Conservation (phyloP, 1,140 invertebrate genomes). For the Nymphalis io region DNA sequence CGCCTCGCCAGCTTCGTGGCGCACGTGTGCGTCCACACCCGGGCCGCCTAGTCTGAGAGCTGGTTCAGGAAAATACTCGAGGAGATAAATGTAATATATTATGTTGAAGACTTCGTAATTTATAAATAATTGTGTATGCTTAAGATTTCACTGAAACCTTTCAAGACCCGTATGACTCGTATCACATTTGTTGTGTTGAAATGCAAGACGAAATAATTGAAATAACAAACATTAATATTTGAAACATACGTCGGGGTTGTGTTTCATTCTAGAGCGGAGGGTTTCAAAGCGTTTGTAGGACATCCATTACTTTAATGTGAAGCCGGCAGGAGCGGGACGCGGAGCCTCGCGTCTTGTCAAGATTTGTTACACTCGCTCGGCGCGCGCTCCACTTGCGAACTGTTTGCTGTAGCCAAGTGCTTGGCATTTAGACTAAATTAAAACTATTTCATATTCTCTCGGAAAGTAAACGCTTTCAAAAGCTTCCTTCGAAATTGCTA, state of each 20-base stretch:
- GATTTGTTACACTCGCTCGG: slow-evolving; percentile 5
- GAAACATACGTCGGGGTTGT: background rate
- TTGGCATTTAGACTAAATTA: slow-evolving; percentile 18
- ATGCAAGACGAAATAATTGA: slow-evolving; percentile 11
- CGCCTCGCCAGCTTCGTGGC: slow-evolving; percentile 88
- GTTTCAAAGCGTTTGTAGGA: slow-evolving; percentile 27
- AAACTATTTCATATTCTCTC: slow-evolving; percentile 5
- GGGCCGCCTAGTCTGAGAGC: slow-evolving; percentile 91
- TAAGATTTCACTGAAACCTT: too few relatives aligned
- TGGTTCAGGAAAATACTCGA: slow-evolving; percentile 53
- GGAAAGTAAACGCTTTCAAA: background rate
- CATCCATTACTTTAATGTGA: slow-evolving; percentile 38
- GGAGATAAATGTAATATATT: background rate
- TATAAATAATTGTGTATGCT: background rate
- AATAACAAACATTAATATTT: slow-evolving; percentile 13
- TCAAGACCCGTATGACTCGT: background rate
- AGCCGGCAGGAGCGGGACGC: background rate
- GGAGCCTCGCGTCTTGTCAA: slow-evolving; percentile 9
- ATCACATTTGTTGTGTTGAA: background rate
- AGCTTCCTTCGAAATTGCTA: background rate
- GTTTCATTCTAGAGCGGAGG: background rate
- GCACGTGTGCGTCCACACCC: slow-evolving; percentile 96
- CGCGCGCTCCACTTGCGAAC: background rate
- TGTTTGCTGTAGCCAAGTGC: slow-evolving; percentile 11
- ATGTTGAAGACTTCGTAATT: background rate